phyloP scores from a whole-genome alignment of 2,113 vertebrate species.

The Limnothrissa miodon region DNA sequence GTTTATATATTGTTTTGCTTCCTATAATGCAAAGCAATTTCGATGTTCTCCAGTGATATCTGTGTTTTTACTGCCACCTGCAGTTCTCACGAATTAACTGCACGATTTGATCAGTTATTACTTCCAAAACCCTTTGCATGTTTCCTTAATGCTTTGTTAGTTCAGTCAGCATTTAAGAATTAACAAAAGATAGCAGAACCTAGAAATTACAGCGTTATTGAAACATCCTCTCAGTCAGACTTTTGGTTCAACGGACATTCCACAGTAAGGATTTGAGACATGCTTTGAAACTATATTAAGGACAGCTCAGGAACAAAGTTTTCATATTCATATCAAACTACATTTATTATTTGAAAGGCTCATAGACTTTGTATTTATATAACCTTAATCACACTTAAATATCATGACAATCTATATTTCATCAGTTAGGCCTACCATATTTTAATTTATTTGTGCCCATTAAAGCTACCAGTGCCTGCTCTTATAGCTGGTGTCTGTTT shows the following conservation, averaged over 20 bases:
- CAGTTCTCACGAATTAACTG: slow-evolving; percentile 34
- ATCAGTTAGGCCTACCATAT: too few relatives aligned
- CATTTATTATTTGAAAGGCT: too few relatives aligned
- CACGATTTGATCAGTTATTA: neutral
- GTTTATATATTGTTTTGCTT: neutral
- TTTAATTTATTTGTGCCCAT: too few relatives aligned
- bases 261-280: neutral
- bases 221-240: neutral
- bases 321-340: too few relatives aligned
- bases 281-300: too few relatives aligned
- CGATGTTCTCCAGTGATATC: neutral
- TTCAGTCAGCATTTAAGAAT: neutral
- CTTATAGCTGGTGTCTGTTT: too few relatives aligned
- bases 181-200: neutral
- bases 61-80: slow-evolving; percentile 55
- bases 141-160: neutral
- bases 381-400: too few relatives aligned
- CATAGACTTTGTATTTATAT: too few relatives aligned
- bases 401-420: too few relatives aligned
- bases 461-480: too few relatives aligned
- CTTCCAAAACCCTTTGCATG: too few relatives aligned
- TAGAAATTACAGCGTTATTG: neutral
- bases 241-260: neutral
- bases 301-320: too few relatives aligned
- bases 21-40: neutral